Evolutionary conservation across 2,113 vertebrate species (phyloP).

Genomic region (Trogon surrucura): DNA sequence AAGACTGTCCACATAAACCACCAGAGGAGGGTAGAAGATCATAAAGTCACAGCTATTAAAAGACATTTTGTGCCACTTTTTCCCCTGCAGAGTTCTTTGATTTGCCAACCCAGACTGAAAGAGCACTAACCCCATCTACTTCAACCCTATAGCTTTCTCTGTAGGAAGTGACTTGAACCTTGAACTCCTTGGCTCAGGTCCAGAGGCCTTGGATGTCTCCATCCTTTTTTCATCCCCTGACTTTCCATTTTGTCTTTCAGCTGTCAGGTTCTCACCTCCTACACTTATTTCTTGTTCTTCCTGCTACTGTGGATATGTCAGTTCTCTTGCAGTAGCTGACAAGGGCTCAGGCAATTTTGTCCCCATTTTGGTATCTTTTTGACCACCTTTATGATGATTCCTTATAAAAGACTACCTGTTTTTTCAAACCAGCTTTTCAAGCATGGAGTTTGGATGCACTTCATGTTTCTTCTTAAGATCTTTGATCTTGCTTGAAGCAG

Average conservation of each 20-base stretch:
- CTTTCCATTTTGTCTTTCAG: not conserved
- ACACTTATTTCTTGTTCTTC: not conserved
- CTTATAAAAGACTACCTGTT: not conserved
- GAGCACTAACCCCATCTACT: not conserved
- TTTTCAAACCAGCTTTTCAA: not conserved
- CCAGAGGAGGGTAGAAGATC: not conserved
- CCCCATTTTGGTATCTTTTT: not conserved
- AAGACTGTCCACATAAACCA: not conserved
- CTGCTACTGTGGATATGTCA: not conserved
- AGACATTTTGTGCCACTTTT: not conserved
- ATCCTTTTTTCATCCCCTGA: not conserved
- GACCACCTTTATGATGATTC: not conserved
- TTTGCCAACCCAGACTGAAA: not conserved
- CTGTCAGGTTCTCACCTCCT: not conserved
- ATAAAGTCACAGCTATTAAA: not conserved
- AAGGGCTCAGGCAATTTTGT: not conserved
- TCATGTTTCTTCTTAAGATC: not conserved
- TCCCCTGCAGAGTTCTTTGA: not conserved
- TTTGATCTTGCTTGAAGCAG: not conserved
- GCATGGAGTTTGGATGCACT: not conserved
- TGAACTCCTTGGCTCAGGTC: not conserved
- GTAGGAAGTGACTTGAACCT: not conserved
- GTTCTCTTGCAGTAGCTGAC: not conserved
- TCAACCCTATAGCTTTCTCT: not conserved
- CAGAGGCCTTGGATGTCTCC: not conserved